Percentiles rank a stretch among this genome's conserved stretches.
Conservation (phyloP, 2,888 invertebrate species). For the Clunio marinus region DNA sequence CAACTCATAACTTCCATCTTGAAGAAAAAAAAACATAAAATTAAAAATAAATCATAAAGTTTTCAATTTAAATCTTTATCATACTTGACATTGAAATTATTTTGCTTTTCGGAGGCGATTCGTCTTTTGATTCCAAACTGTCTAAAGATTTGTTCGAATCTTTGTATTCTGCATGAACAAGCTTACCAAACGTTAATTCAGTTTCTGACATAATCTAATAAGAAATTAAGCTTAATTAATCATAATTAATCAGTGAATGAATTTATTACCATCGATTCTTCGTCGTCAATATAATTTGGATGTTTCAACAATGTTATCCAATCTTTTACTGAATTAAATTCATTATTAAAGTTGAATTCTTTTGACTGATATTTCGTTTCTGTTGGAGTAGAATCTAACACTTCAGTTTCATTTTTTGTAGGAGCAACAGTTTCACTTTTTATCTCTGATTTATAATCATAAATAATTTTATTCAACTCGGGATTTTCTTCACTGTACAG, state of each 20-base stretch:
- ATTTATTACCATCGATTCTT: slow-evolving; percentile 52
- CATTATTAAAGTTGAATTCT: no score
- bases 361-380: no score
- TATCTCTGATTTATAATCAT: slow-evolving; percentile 38
- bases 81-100: background rate
- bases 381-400: no score
- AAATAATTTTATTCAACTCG: slow-evolving; percentile 48
- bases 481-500: slow-evolving; percentile 47
- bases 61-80: background rate
- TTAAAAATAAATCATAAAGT: background rate
- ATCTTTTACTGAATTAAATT: slow-evolving; percentile 46
- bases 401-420: no score
- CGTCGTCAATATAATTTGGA: slow-evolving; percentile 49
- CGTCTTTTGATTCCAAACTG: no score
- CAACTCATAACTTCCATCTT: background rate
- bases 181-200: no score
- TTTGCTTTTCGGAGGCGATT: background rate
- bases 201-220: background rate
- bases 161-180: no score
- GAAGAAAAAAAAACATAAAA: background rate
- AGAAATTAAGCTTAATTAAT: background rate
- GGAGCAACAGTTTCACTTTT: background rate
- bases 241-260: slow-evolving; percentile 33
- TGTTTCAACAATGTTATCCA: slow-evolving; percentile 49
- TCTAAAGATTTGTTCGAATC: no score